A percentile compares a stretch with the other conserved stretches of the same genome.
Evolutionary conservation across 30 jellyfish, hydroid and myxozoan species (phyloP).

Genomic region (Turritopsis dohrnii): DNA sequence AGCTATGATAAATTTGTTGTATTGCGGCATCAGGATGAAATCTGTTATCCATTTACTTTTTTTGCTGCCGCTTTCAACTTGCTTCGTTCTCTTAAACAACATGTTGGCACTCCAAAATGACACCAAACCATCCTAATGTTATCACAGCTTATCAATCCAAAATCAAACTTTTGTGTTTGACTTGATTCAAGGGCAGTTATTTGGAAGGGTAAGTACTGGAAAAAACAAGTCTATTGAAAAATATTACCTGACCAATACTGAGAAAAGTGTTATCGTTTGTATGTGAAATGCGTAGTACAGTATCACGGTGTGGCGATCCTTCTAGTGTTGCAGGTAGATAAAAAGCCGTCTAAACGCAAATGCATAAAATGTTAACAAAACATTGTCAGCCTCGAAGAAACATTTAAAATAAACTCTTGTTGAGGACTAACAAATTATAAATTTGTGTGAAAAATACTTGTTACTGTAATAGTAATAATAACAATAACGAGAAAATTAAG

Average conservation of each 20-base stretch:
- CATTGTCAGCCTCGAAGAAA: neutral
- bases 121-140: slow-evolving; percentile 89
- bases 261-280: slow-evolving; percentile 73
- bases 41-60: slow-evolving; percentile 88
- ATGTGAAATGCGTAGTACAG: slow-evolving; percentile 63
- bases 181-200: neutral
- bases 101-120: slow-evolving; percentile 76
- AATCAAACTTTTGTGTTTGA: too few species aligned
- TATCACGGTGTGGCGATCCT: slow-evolving; percentile 80
- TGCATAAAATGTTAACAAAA: neutral
- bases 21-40: slow-evolving; percentile 88
- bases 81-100: slow-evolving; percentile 72
- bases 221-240: neutral
- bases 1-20: slow-evolving; percentile 80
- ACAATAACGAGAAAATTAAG: neutral
- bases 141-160: neutral
- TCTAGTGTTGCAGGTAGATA: slow-evolving; percentile 70
- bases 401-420: neutral
- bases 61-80: slow-evolving; percentile 65
- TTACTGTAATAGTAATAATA: neutral
- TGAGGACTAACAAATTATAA: neutral
- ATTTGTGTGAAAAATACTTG: neutral
- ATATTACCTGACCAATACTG: slow-evolving; percentile 70
- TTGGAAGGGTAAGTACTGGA: neutral
- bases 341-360: slow-evolving; percentile 65